Evolutionary conservation across 2,797 vertebrate genomes (phyloP).

Genomic region (Sciurus vulgaris): DNA sequence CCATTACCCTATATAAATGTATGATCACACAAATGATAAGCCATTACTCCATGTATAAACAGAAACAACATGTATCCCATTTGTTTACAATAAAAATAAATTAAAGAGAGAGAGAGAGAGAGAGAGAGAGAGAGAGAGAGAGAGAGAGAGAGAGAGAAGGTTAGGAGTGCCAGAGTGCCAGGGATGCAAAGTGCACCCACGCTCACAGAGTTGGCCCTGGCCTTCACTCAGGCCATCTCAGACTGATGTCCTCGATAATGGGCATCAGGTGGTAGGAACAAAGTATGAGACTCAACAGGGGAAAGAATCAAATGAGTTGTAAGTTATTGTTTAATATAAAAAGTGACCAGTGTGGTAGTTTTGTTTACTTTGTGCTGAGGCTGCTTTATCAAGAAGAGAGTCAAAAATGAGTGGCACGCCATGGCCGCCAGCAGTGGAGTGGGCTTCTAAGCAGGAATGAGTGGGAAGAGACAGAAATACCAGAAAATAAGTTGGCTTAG

Average conservation of each 20-base stretch:
- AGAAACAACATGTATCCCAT: too few species aligned
- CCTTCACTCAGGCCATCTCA: background rate
- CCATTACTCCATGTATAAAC: too few species aligned
- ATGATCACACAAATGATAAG: too few species aligned
- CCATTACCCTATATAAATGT: too few species aligned
- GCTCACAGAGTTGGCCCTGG: fast-evolving
- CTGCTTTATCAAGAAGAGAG: background rate
- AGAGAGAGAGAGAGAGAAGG: too few species aligned
- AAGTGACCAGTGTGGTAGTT: background rate
- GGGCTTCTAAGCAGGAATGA: background rate
- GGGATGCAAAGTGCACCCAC: too few species aligned
- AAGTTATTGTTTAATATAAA: background rate
- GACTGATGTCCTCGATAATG: background rate
- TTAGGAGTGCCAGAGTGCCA: background rate
- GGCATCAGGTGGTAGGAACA: too few species aligned
- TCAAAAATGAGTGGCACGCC: background rate
- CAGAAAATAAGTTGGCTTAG: background rate
- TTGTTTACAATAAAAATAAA: too few species aligned
- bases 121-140: too few species aligned
- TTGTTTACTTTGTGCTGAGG: background rate
- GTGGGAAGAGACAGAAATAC: background rate
- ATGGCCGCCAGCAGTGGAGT: background rate
- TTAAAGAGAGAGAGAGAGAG: too few species aligned
- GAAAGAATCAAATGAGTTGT: background rate
- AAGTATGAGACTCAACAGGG: background rate